Evolutionary conservation across 2,888 invertebrate genomes (phyloP).

Genomic region (Lepidocyrtoides sp.): DNA sequence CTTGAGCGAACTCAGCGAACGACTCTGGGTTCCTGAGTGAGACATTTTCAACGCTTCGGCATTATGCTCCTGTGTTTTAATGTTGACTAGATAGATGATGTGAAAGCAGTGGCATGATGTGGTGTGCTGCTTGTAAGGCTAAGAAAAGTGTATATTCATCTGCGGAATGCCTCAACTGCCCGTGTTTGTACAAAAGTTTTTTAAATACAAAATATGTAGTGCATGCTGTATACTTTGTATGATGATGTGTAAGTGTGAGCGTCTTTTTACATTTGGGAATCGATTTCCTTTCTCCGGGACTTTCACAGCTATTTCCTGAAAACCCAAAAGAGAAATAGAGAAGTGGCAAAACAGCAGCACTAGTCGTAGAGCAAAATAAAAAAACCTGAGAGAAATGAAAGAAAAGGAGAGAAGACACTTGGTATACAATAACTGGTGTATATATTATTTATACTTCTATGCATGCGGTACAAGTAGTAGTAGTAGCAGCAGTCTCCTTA

Average conservation of each 20-base stretch:
- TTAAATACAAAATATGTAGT: not conserved
- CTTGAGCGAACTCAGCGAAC: constrained; percentile 26
- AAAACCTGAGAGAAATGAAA: constrained; percentile 32
- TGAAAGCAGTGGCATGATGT: constrained; percentile 32
- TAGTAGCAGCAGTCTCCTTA: not conserved
- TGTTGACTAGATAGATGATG: constrained; percentile 63
- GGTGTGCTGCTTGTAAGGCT: not conserved
- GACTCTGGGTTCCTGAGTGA: constrained; percentile 64
- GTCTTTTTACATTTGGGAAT: constrained; percentile 76
- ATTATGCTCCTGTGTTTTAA: constrained; percentile 46
- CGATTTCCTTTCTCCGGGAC: constrained; percentile 76
- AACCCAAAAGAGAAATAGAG: constrained; percentile 55
- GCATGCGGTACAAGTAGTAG: too few species aligned
- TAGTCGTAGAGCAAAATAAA: constrained; percentile 30
- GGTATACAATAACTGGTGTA: not conserved
- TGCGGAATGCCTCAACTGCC: too few species aligned
- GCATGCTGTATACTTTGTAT: constrained; percentile 1
- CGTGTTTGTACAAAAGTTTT: not conserved
- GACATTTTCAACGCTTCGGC: too few species aligned
- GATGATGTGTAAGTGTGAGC: constrained; percentile 58
- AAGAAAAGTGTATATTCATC: not conserved
- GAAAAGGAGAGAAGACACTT: constrained; percentile 34
- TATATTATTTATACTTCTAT: not conserved
- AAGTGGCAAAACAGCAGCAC: constrained; percentile 22
- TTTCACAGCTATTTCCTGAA: constrained; percentile 75